Percentiles rank a stretch among this genome's conserved stretches.
These are phyloP conservation scores for Mirounga angustirostris DNA, from an alignment of 2,113 vertebrate genomes.

Conservation along the genomic window DNA sequence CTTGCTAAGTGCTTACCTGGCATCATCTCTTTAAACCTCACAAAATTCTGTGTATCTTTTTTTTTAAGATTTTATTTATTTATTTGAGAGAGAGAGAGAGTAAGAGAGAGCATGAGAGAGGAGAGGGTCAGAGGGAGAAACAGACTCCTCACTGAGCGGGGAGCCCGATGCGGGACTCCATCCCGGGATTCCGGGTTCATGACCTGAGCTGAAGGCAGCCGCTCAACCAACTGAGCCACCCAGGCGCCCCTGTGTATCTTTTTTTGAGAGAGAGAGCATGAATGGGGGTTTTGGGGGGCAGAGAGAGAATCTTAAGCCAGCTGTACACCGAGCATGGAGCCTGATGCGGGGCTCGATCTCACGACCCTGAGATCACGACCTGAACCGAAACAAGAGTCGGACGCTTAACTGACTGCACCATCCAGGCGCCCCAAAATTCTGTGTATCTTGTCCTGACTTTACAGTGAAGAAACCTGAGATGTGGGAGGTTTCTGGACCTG, in stretches of 20 bases:
- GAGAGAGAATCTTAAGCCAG: neutral
- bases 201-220: too few species aligned
- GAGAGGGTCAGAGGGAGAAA: too few species aligned
- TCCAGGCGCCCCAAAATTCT: neutral
- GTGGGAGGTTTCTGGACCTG: neutral
- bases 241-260: neutral
- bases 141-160: too few species aligned
- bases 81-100: neutral
- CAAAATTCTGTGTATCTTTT: neutral
- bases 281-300: neutral
- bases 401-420: neutral
- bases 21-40: neutral
- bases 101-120: too few species aligned
- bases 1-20: neutral
- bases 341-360: neutral
- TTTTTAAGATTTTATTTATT: too few species aligned
- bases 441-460: neutral
- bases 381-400: neutral
- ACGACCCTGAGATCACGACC: neutral
- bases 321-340: rapidly evolving
- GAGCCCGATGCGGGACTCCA: too few species aligned
- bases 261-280: neutral
- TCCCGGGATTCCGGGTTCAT: too few species aligned
- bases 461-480: constrained; percentile 24
- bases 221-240: too few species aligned